Conservation (phyloP, 2,888 invertebrate species). For the Caenorhabditis sp. region DNA sequence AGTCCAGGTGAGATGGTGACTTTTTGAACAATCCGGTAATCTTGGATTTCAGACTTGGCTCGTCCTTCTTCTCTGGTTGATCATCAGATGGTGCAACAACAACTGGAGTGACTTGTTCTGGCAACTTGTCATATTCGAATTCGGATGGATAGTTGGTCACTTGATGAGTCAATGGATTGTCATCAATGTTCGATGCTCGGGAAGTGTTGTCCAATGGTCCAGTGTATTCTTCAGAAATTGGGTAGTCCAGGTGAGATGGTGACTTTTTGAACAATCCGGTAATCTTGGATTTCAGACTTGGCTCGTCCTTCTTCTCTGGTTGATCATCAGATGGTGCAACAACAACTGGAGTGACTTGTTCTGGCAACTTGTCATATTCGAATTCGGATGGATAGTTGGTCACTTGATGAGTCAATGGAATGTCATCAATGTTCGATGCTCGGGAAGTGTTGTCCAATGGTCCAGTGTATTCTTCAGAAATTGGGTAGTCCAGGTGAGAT, state of each 20-base stretch:
- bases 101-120: neutral
- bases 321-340: neutral
- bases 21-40: too few relatives aligned
- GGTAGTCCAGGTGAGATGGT: constrained; percentile 34
- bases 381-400: neutral
- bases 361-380: neutral
- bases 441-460: constrained; percentile 12
- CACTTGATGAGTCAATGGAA: neutral
- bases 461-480: constrained; percentile 34
- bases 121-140: constrained; percentile 14
- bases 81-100: neutral
- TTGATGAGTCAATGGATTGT: constrained; percentile 19
- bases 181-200: constrained; percentile 20
- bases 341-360: neutral
- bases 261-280: constrained; percentile 39
- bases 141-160: constrained; percentile 29
- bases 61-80: too few relatives aligned
- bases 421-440: neutral
- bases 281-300: constrained; percentile 2
- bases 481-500: constrained; percentile 47
- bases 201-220: constrained; percentile 35
- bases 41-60: too few relatives aligned
- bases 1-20: too few relatives aligned
- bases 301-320: neutral
- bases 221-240: constrained; percentile 21